Percentiles rank a stretch among this genome's conserved stretches.
These are phyloP conservation scores for Tichodroma muraria DNA, from an alignment of 2,113 vertebrate species.

Conservation along the genomic window DNA sequence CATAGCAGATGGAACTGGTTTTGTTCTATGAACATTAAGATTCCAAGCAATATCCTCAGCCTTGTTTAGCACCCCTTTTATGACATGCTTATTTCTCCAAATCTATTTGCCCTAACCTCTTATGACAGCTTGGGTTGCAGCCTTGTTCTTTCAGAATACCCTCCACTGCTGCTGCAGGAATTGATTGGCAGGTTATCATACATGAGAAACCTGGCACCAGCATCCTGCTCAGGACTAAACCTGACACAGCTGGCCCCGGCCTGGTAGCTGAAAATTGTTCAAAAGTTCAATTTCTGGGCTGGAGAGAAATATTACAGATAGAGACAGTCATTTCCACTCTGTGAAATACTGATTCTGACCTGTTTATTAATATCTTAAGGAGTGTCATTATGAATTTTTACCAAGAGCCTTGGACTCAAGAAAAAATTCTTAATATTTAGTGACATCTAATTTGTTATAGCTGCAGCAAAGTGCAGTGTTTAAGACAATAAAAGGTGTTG, in stretches of 20 bases:
- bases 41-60: background rate
- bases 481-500: background rate
- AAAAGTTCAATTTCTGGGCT: background rate
- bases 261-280: background rate
- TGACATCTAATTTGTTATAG: background rate
- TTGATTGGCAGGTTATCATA: background rate
- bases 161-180: background rate
- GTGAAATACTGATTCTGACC: background rate
- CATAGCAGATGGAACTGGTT: background rate
- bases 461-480: background rate
- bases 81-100: background rate
- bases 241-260: background rate
- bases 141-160: background rate
- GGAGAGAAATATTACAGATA: background rate
- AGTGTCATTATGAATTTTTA: background rate
- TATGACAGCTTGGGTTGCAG: background rate
- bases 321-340: background rate
- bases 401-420: background rate
- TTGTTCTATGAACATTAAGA: background rate
- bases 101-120: slow-evolving; percentile 1
- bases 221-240: background rate
- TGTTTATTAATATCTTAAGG: background rate
- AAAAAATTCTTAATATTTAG: background rate
- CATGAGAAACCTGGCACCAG: background rate
- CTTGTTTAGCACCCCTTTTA: background rate